Percentiles rank a stretch among this genome's conserved stretches.
Evolutionary conservation across 2,888 invertebrate genomes (phyloP).

Genomic region (Drosophila paucipuncta): DNA sequence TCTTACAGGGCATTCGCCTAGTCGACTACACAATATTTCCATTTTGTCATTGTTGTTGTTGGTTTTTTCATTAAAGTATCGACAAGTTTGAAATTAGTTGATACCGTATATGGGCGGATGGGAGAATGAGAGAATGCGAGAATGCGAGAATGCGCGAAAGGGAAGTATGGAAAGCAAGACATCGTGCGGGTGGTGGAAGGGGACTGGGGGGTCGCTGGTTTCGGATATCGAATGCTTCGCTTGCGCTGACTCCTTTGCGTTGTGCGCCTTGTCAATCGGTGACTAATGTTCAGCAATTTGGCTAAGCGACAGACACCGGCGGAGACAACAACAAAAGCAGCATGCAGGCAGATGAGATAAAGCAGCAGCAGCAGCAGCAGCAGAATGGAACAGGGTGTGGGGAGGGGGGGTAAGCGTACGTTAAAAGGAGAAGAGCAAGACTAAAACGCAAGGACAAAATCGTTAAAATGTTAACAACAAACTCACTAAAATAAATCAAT

Average conservation of each 20-base stretch:
- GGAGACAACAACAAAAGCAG: slow-evolving; percentile 53
- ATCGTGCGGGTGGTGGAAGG: neutral
- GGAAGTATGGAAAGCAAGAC: neutral
- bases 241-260: slow-evolving; percentile 26
- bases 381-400: neutral
- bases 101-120: slow-evolving; percentile 59
- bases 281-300: slow-evolving; percentile 80
- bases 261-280: slow-evolving; percentile 77
- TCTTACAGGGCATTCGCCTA: slow-evolving; percentile 8
- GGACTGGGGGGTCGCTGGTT: neutral
- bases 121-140: slow-evolving; percentile 16
- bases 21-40: neutral
- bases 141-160: slow-evolving; percentile 3
- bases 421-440: slow-evolving; percentile 10
- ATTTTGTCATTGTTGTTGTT: slow-evolving; percentile 4
- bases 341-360: slow-evolving; percentile 24
- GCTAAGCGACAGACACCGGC: slow-evolving; percentile 78
- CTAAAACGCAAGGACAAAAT: slow-evolving; percentile 80
- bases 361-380: neutral
- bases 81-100: slow-evolving; percentile 75
- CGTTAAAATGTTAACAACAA: slow-evolving; percentile 82
- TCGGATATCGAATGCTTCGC: slow-evolving; percentile 55
- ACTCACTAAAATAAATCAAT: slow-evolving; percentile 78
- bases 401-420: neutral
- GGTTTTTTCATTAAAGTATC: slow-evolving; percentile 67